Evolutionary conservation across 2,113 vertebrate species (phyloP).

Genomic region (Chloropsis cyanopogon): DNA sequence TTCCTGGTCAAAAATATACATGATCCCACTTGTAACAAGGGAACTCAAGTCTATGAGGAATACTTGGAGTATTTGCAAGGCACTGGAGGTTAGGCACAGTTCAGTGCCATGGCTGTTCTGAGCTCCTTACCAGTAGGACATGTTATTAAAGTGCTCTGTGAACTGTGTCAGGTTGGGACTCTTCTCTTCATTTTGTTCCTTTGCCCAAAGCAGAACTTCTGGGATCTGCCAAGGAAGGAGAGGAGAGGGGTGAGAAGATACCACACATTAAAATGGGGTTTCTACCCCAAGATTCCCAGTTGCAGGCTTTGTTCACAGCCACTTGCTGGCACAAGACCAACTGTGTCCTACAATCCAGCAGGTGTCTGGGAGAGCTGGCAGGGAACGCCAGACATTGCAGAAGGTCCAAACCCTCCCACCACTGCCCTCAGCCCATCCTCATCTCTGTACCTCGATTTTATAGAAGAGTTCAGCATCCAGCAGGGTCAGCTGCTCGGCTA

Average conservation of each 20-base stretch:
- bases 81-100: neutral
- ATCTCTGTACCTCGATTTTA: conserved; percentile 87
- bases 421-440: neutral
- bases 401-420: neutral
- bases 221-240: conserved; percentile 80
- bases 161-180: conserved; percentile 98
- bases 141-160: conserved; percentile 99
- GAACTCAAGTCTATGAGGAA: neutral
- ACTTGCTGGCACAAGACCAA: neutral
- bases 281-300: neutral
- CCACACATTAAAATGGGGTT: neutral
- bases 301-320: neutral
- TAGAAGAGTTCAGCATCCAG: conserved; percentile 97
- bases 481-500: conserved; percentile 95
- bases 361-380: neutral
- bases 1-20: neutral
- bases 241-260: neutral
- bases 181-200: conserved; percentile 99
- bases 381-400: neutral
- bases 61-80: neutral
- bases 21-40: neutral
- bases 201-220: conserved; percentile 97
- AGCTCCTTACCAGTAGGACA: conserved; percentile 94
- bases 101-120: neutral
- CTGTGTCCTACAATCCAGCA: neutral